A percentile compares a stretch with the other conserved stretches of the same genome.
These are phyloP conservation scores for Tetramorium simillimum DNA, from an alignment of 1,140 invertebrate species.

Conservation along the genomic window DNA sequence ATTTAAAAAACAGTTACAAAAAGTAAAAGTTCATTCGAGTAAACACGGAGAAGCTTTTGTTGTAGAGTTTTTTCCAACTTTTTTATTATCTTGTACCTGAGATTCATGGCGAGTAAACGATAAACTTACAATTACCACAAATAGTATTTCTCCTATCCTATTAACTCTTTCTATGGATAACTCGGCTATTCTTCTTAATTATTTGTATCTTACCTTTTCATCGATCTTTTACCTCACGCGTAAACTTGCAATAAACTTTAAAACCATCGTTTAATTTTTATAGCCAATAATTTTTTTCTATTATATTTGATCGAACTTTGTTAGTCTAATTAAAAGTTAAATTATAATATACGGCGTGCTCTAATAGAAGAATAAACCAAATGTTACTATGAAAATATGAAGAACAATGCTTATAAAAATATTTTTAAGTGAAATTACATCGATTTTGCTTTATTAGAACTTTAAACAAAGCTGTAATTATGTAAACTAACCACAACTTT, in stretches of 20 bases:
- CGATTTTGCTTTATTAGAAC: background rate
- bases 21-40: conserved; percentile 55
- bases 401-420: background rate
- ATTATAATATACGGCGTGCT: background rate
- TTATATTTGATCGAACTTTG: background rate
- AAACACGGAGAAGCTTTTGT: conserved; percentile 34
- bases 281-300: conserved; percentile 1
- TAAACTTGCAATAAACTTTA: background rate
- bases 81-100: conserved; percentile 64
- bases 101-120: conserved; percentile 9
- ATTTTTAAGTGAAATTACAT: background rate
- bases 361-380: background rate
- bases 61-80: conserved; percentile 52
- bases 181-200: conserved; percentile 56
- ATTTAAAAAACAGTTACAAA: conserved; percentile 30
- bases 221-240: background rate
- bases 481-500: background rate
- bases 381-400: background rate
- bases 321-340: background rate
- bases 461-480: background rate
- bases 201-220: conserved; percentile 30
- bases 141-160: background rate
- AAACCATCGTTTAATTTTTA: background rate
- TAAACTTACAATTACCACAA: conserved; percentile 47
- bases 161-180: conserved; percentile 40